Percentiles rank a stretch among this genome's conserved stretches.
phyloP scores from a whole-genome alignment of 2,797 vertebrate genomes.

The Sebastes itinus region DNA sequence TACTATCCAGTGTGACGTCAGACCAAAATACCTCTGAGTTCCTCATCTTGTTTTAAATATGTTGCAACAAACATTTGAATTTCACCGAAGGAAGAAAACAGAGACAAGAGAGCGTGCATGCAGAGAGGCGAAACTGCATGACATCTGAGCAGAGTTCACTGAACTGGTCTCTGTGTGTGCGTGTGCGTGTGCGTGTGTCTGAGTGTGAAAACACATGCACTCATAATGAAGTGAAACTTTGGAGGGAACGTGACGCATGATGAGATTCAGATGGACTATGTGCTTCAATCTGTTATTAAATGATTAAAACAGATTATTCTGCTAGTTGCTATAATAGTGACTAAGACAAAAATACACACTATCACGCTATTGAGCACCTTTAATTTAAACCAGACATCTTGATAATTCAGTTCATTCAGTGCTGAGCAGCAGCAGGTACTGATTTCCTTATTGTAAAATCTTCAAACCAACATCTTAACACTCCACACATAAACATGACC shows the following conservation, averaged over 20 bases:
- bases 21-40: constrained; percentile 26
- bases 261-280: constrained; percentile 11
- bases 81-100: constrained; percentile 26
- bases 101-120: constrained; percentile 15
- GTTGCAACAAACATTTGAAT: constrained; percentile 23
- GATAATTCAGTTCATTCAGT: constrained; percentile 21
- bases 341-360: constrained; percentile 7
- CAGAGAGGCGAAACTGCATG: constrained; percentile 45
- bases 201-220: background rate
- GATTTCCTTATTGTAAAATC: constrained; percentile 3
- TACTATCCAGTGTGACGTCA: constrained; percentile 70
- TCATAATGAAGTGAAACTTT: constrained; percentile 2
- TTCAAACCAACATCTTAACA: background rate
- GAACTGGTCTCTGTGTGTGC: constrained; percentile 26
- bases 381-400: constrained; percentile 13
- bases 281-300: constrained; percentile 33
- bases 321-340: constrained; percentile 1
- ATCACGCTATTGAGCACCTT: constrained; percentile 44
- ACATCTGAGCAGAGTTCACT: constrained; percentile 53
- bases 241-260: constrained; percentile 13
- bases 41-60: constrained; percentile 44
- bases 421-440: constrained; percentile 14
- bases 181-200: background rate
- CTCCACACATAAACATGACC: constrained; percentile 47
- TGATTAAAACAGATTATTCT: background rate